phyloP scores from a whole-genome alignment of 2,888 invertebrate species.

The Druceiella hillmani region DNA sequence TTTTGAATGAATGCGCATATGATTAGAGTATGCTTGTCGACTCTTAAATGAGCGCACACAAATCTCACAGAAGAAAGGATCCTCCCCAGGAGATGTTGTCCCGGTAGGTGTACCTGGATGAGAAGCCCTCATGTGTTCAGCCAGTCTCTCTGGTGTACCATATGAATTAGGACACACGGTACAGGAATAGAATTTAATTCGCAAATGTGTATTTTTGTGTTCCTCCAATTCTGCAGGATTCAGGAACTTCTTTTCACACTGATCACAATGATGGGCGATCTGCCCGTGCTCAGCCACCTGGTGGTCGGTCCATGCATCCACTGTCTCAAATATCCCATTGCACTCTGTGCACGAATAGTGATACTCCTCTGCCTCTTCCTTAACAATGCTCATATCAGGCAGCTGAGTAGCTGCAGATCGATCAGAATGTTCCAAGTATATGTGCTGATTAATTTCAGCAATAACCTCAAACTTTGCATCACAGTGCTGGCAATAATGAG shows the following conservation, averaged over 20 bases:
- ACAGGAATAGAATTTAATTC: constrained; percentile 60
- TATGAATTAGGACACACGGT: constrained; percentile 54
- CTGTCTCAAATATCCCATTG: constrained; percentile 51
- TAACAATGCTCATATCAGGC: constrained; percentile 44
- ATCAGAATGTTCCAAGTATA: constrained; percentile 53
- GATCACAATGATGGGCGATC: constrained; percentile 52
- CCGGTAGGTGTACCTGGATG: constrained; percentile 40
- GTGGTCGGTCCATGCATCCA: constrained; percentile 54
- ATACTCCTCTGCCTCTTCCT: constrained; percentile 48
- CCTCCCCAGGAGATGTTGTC: constrained; percentile 27
- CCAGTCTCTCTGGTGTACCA: constrained; percentile 56
- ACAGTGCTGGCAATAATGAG: constrained; percentile 56
- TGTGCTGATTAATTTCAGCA: constrained; percentile 52
- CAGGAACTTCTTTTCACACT: constrained; percentile 58
- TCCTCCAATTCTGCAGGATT: constrained; percentile 57
- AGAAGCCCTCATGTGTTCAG: constrained; percentile 49
- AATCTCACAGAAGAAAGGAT: constrained; percentile 50
- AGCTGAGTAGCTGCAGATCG: constrained; percentile 28
- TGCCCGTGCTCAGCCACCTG: constrained; percentile 51
- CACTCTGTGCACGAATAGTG: constrained; percentile 58
- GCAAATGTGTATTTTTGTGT: constrained; percentile 60
- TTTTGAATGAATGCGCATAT: constrained; percentile 50
- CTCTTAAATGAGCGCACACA: constrained; percentile 57
- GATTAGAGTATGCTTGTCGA: constrained; percentile 50
- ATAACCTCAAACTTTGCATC: constrained; percentile 52